A percentile compares a stretch with the other conserved stretches of the same genome.
Conservation (phyloP, 2,113 vertebrate species). For the Romanogobio albipinnatus region DNA sequence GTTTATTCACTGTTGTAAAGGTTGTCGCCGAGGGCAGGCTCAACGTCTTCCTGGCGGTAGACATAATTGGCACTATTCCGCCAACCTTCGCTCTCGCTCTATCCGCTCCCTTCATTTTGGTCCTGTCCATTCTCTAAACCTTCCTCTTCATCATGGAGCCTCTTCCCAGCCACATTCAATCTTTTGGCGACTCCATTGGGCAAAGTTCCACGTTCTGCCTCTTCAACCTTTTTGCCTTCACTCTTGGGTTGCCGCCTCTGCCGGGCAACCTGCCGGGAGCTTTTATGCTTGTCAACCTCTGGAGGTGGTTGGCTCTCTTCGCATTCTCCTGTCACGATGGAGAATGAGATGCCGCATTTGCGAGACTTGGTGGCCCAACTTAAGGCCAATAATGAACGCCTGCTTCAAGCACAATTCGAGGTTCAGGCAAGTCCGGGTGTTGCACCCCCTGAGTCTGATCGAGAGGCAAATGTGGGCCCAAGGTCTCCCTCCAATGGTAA, state of each 20-base stretch:
- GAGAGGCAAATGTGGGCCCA: no score
- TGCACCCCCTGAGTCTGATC: no score
- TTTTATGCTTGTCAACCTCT: slow-evolving; percentile 78
- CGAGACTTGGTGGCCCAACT: no score
- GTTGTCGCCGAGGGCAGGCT: slow-evolving; percentile 87
- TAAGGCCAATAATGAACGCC: no score
- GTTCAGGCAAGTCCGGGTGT: no score
- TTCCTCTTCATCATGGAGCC: slow-evolving; percentile 66
- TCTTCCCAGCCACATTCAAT: slow-evolving; percentile 23
- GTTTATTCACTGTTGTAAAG: no score
- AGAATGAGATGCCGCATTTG: no score
- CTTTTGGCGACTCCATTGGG: slow-evolving; percentile 58
- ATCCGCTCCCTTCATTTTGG: slow-evolving; percentile 82
- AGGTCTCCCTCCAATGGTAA: no score
- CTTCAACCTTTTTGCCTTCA: slow-evolving; percentile 45
- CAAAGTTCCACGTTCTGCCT: slow-evolving; percentile 36
- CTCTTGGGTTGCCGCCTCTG: slow-evolving; percentile 45
- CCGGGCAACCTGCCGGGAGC: slow-evolving; percentile 44
- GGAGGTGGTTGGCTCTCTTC: slow-evolving; percentile 75
- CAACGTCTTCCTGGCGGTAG: slow-evolving; percentile 85
- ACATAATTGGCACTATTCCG: slow-evolving; percentile 79
- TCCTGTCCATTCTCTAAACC: slow-evolving; percentile 83
- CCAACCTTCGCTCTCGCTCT: slow-evolving; percentile 80
- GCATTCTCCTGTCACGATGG: slow-evolving; percentile 52
- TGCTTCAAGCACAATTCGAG: no score